Percentiles rank a stretch among this genome's conserved stretches.
Evolutionary conservation across 2,888 invertebrate species (phyloP).

Genomic region (Zygogramma bicolorata): DNA sequence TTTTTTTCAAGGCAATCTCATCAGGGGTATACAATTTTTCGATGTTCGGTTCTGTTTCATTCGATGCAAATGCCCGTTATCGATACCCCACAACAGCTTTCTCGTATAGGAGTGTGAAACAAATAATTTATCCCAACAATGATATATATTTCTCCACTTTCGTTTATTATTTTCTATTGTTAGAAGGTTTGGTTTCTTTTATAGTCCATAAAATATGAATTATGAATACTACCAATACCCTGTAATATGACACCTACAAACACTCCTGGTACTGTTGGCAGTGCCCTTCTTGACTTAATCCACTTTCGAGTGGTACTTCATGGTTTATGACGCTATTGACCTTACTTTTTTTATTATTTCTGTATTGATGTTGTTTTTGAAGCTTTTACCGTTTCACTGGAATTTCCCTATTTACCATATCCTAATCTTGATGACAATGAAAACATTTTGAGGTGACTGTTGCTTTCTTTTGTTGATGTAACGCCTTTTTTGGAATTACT

Average conservation of each 20-base stretch:
- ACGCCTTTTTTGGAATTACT: neutral
- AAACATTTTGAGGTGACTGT: neutral
- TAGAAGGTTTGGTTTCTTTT: neutral
- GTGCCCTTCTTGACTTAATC: conserved; percentile 16
- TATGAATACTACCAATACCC: neutral
- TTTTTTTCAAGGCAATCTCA: no score
- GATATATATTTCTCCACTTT: conserved; percentile 2
- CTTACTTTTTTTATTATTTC: neutral
- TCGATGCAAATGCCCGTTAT: neutral
- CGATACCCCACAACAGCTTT: neutral
- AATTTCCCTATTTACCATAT: neutral
- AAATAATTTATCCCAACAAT: neutral
- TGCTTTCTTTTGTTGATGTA: neutral
- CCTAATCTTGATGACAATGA: neutral
- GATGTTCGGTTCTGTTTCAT: neutral
- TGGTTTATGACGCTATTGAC: neutral
- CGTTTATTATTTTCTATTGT: neutral
- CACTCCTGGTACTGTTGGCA: neutral
- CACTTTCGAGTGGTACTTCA: neutral
- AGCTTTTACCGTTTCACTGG: neutral
- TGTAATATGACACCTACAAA: conserved; percentile 13
- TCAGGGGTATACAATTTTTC: neutral
- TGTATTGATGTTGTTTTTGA: neutral
- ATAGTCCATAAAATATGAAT: conserved; percentile 8
- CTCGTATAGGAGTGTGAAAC: neutral